These are phyloP conservation scores for Oryzias sinensis DNA, from an alignment of 2,797 vertebrate genomes.

Conservation along the genomic window DNA sequence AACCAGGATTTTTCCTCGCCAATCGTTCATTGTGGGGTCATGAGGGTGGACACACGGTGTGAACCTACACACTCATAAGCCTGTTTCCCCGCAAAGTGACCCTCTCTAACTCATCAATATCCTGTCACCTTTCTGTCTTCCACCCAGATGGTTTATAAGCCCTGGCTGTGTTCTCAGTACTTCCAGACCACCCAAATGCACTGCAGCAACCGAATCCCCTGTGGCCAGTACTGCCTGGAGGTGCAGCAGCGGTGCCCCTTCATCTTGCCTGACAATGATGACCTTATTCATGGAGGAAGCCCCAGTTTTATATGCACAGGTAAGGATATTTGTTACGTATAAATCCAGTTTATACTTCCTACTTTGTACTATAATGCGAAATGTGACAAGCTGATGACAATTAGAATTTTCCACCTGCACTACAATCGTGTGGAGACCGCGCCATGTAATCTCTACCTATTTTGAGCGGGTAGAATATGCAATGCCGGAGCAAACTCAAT, in stretches of 20 bases:
- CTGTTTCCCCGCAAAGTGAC: constrained; percentile 30
- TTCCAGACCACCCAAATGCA: constrained; percentile 97
- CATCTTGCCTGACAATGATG: constrained; percentile 97
- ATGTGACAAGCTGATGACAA: too few species aligned
- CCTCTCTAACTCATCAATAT: constrained; percentile 52
- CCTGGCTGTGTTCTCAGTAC: constrained; percentile 99
- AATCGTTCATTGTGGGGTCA: constrained; percentile 29
- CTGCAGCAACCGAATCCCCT: constrained; percentile 97
- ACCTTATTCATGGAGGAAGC: constrained; percentile 97
- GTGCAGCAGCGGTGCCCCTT: constrained; percentile 98
- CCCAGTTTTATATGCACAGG: constrained; percentile 99
- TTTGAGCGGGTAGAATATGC: too few species aligned
- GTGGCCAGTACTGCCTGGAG: constrained; percentile 98
- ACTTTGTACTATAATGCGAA: neutral
- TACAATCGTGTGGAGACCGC: too few species aligned
- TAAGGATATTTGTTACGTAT: constrained; percentile 52
- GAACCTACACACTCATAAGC: constrained; percentile 10
- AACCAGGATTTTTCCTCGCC: too few species aligned
- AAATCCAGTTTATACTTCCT: neutral
- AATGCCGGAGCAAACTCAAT: too few species aligned
- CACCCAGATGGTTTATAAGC: constrained; percentile 95
- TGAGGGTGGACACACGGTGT: constrained; percentile 33
- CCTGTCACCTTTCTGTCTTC: constrained; percentile 53
- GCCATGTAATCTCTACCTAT: too few species aligned
- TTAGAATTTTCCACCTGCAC: too few species aligned